These are phyloP conservation scores for Ptiloglossa arizonensis DNA, from an alignment of 1,140 invertebrate species.

Conservation along the genomic window DNA sequence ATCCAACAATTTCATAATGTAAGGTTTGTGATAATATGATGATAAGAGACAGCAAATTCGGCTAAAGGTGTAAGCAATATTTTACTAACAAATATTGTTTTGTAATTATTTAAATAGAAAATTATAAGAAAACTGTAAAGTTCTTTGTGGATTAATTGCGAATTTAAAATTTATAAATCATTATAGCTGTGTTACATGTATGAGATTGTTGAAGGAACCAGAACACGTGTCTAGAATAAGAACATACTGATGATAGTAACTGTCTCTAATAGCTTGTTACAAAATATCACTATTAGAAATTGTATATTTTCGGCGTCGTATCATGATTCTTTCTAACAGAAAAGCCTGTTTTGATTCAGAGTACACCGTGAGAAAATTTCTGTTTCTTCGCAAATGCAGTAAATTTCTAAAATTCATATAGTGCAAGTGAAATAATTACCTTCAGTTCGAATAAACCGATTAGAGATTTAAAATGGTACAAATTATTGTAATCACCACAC, in stretches of 20 bases:
- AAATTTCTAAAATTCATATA: conserved; percentile 36
- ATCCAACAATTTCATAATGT: conserved; percentile 69
- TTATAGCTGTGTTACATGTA: conserved; percentile 55
- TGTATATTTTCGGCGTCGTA: conserved; percentile 33
- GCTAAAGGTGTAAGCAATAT: conserved; percentile 46
- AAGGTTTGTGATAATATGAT: conserved; percentile 62
- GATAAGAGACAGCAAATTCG: conserved; percentile 46
- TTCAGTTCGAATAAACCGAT: conserved; percentile 42
- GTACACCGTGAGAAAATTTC: conserved; percentile 7
- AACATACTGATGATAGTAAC: conserved; percentile 58
- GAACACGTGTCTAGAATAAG: conserved; percentile 61
- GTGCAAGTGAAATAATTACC: conserved; percentile 9
- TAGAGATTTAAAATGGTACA: conserved; percentile 61
- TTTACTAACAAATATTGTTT: conserved; percentile 52
- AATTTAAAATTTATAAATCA: conserved; percentile 38
- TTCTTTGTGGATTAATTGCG: conserved; percentile 34
- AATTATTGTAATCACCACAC: conserved; percentile 58
- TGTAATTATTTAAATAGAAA: conserved; percentile 41
- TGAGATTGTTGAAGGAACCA: conserved; percentile 66
- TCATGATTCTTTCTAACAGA: conserved; percentile 33
- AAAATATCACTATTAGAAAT: conserved; percentile 47
- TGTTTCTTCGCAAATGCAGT: conserved; percentile 30
- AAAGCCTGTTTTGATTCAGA: conserved; percentile 6
- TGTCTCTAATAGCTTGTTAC: conserved; percentile 52
- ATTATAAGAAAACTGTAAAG: conserved; percentile 25